These are phyloP conservation scores for Pentalonia nigronervosa DNA, from an alignment of 1,140 invertebrate genomes.

Conservation along the genomic window DNA sequence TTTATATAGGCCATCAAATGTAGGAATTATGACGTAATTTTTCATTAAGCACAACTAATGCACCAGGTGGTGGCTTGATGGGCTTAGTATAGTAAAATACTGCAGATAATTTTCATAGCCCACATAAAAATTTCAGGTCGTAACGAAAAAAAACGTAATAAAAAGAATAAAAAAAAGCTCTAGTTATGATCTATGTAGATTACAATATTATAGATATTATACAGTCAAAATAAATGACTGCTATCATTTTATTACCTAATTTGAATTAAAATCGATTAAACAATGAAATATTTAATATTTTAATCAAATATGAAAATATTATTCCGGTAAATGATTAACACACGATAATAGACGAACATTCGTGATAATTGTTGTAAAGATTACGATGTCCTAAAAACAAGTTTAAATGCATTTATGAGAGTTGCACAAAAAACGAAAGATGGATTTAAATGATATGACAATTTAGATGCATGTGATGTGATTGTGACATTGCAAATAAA, in stretches of 20 bases:
- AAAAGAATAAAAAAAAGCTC: neutral
- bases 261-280: neutral
- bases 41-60: neutral
- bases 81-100: neutral
- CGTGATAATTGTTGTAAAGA: neutral
- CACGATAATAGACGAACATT: neutral
- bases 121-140: neutral
- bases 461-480: neutral
- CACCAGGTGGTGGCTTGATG: neutral
- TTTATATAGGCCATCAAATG: neutral
- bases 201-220: neutral
- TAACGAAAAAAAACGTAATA: neutral
- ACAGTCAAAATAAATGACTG: neutral
- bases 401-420: neutral
- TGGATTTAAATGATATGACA: neutral
- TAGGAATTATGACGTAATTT: neutral
- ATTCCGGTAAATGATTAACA: neutral
- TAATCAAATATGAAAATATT: neutral
- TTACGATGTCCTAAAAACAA: neutral
- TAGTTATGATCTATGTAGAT: neutral
- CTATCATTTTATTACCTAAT: neutral
- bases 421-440: neutral
- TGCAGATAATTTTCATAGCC: neutral
- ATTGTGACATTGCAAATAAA: neutral
- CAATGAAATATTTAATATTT: neutral